Evolutionary conservation across 2,113 vertebrate genomes (phyloP), one percentile per base, ranked within the genome.

Genomic region (Tautogolabrus adspersus): DNA sequence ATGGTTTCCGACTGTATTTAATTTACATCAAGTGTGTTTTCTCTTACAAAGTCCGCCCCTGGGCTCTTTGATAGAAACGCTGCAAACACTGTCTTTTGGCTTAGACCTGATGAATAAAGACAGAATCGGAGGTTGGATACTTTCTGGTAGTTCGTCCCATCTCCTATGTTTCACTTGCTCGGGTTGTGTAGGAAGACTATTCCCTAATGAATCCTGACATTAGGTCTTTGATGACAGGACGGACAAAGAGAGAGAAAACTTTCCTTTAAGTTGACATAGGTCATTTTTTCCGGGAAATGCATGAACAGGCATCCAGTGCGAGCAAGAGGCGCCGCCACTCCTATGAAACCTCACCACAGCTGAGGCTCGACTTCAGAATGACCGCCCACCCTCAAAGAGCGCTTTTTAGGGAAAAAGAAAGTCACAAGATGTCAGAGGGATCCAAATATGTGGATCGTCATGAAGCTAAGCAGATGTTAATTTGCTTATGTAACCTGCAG

Each of bases 121-220:
- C 26, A 47, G 23, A 2, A 11, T 58, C 30, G 26, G 22, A 70
- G 51, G 70, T 67, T 34, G 56, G 30, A 19, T 11, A 19, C 49
- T 42, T 64, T n/a, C 34, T 21, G 42, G 34, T 9, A 56, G 21
- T 55, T 49, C 10, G 26, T 26, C 26, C 19, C 57, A 26, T 60
- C 18, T 57, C 34, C 54, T 18, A 11, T 26, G 65, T 59, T 57
- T 51, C 34, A 46, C 75, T 60, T 71, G 34, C 26, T 60, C 44
- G 56, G 51, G 19, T 1, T 68, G 57, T 1, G 0, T 44, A 12
- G 60, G 79, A 51, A 61, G 59, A 37, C 3, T 87, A 18, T 63
- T 81, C 64, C 49, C 64, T 74, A 82, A 90, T 79, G 46, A 79
- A 67, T 87, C 72, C 83, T 85, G 84, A 89, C 86, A 74, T 85